phyloP scores from a whole-genome alignment of 2,797 vertebrate species.

The Lindbergichthys nudifrons region DNA sequence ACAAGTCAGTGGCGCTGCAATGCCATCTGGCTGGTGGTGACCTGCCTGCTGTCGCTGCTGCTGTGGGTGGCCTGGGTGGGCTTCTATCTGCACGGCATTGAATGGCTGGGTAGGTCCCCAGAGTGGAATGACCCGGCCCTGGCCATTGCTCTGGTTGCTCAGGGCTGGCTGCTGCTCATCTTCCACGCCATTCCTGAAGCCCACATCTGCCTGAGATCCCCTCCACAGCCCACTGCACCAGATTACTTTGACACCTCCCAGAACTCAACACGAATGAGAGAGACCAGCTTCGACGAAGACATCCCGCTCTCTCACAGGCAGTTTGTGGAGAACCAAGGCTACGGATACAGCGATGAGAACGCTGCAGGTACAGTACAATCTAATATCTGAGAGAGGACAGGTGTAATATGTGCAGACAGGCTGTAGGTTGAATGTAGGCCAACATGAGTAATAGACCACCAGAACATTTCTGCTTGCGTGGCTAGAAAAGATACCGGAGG shows the following conservation, averaged over 20 bases:
- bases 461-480: conserved; percentile 39
- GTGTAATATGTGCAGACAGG: conserved; percentile 15
- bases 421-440: conserved; percentile 60
- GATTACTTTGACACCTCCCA: conserved; percentile 98
- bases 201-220: conserved; percentile 90
- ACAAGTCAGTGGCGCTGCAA: conserved; percentile 93
- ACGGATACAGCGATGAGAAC: conserved; percentile 93
- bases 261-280: conserved; percentile 92
- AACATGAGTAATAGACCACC: conserved; percentile 56
- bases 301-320: conserved; percentile 92
- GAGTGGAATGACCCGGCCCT: conserved; percentile 92
- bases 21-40: conserved; percentile 89
- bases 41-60: conserved; percentile 89
- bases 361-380: conserved; percentile 85
- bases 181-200: conserved; percentile 95
- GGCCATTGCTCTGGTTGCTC: conserved; percentile 92
- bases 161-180: conserved; percentile 95
- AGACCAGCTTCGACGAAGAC: conserved; percentile 96
- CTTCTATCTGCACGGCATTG: conserved; percentile 94
- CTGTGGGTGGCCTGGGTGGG: conserved; percentile 96
- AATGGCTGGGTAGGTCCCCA: conserved; percentile 85
- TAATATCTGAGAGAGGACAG: conserved; percentile 41
- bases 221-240: conserved; percentile 91
- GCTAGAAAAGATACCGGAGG: conserved; percentile 51
- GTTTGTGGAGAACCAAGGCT: conserved; percentile 97